phyloP scores from a whole-genome alignment of 2,888 invertebrate species.

The Axea sp. region DNA sequence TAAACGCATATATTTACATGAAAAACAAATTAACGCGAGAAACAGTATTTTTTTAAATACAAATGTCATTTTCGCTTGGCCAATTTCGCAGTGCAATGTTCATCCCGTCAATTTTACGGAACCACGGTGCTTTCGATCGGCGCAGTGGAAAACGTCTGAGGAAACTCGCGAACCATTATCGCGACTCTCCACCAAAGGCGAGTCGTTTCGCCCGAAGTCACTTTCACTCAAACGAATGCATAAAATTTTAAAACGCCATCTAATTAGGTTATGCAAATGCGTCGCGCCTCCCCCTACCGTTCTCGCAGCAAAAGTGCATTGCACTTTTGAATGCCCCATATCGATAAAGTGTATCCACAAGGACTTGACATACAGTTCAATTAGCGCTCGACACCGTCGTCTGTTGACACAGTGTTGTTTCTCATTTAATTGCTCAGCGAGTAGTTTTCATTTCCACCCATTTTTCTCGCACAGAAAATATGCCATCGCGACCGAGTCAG shows the following conservation, averaged over 20 bases:
- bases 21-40: no score
- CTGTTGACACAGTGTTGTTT: conserved; percentile 46
- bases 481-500: no score
- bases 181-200: no score
- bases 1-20: no score
- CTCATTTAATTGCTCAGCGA: conserved; percentile 29
- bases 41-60: no score
- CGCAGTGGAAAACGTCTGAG: no score
- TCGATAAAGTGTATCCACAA: conserved; percentile 30
- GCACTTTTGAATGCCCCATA: conserved; percentile 30
- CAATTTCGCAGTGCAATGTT: no score
- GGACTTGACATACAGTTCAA: conserved; percentile 49
- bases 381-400: conserved; percentile 30
- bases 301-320: conserved; percentile 23
- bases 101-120: no score
- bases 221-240: conserved; percentile 11
- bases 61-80: no score
- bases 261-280: conserved; percentile 51
- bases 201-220: no score
- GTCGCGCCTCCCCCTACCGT: neutral
- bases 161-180: no score
- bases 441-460: neutral
- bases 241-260: conserved; percentile 28
- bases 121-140: no score
- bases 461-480: conserved; percentile 12